A percentile compares a stretch with the other conserved stretches of the same genome.
Conservation (phyloP, 2,888 invertebrate species). For the Cordilura impudica region DNA sequence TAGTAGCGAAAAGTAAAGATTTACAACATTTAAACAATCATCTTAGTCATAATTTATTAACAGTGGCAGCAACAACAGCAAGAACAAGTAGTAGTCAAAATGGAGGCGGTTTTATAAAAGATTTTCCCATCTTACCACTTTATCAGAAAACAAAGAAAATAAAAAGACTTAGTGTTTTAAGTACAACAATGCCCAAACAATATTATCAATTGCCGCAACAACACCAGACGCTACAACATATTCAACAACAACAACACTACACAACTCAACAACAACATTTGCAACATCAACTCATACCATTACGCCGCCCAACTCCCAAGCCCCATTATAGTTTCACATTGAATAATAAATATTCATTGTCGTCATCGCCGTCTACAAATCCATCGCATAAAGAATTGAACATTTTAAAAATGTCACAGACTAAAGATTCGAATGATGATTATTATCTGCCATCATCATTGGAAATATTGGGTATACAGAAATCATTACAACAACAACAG, state of each 20-base stretch:
- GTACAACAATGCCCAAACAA: slow-evolving; percentile 58
- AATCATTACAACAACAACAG: slow-evolving; percentile 33
- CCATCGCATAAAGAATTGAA: slow-evolving; percentile 55
- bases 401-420: slow-evolving; percentile 54
- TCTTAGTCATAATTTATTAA: slow-evolving; percentile 60
- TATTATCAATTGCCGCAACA: slow-evolving; percentile 31
- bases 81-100: slow-evolving; percentile 41
- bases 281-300: slow-evolving; percentile 26
- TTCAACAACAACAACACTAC: slow-evolving; percentile 31
- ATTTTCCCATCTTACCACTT: slow-evolving; percentile 58
- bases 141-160: slow-evolving; percentile 56
- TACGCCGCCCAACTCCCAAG: slow-evolving; percentile 56
- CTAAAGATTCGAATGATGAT: slow-evolving; percentile 47
- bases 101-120: slow-evolving; percentile 27
- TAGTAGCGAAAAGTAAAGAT: slow-evolving; percentile 52
- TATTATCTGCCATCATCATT: slow-evolving; percentile 53
- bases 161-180: slow-evolving; percentile 58
- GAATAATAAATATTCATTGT: slow-evolving; percentile 40
- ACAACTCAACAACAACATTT: slow-evolving; percentile 46
- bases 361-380: slow-evolving; percentile 4
- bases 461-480: slow-evolving; percentile 54
- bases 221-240: slow-evolving; percentile 39
- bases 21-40: slow-evolving; percentile 53
- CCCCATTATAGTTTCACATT: slow-evolving; percentile 49
- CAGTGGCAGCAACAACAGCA: slow-evolving; percentile 28